phyloP scores from a whole-genome alignment of 37 sponge, comb jelly and placozoan genomes.

The Petrosia ficiformis region DNA sequence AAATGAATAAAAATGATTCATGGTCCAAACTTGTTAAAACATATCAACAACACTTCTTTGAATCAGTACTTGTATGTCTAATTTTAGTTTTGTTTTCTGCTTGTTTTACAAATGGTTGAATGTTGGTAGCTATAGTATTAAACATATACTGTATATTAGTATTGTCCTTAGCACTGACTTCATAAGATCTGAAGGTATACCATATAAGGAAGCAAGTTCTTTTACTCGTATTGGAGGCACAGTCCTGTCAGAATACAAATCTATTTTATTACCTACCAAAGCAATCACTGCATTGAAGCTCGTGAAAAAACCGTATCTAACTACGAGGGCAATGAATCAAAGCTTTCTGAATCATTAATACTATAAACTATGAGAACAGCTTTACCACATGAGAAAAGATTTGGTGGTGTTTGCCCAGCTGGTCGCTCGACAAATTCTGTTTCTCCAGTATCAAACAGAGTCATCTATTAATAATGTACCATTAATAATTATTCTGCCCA shows the following conservation, averaged over 20 bases:
- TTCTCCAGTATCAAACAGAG: slow-evolving; percentile 73
- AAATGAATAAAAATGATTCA: too few species aligned
- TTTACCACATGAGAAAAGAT: slow-evolving; percentile 71
- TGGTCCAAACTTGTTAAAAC: too few species aligned
- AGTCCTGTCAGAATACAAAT: slow-evolving; percentile 23
- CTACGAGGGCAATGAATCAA: slow-evolving; percentile 68
- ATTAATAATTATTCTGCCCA: too few species aligned
- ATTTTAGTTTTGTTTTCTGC: background rate
- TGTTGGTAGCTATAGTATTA: slow-evolving; percentile 44
- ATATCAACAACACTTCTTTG: too few species aligned
- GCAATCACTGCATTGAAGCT: slow-evolving; percentile 18
- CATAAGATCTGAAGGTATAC: slow-evolving; percentile 52
- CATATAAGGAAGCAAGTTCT: slow-evolving; percentile 39
- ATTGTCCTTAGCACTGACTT: slow-evolving; percentile 50
- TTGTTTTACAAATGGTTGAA: slow-evolving; percentile 36
- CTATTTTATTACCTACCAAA: slow-evolving; percentile 70
- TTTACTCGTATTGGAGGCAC: slow-evolving; percentile 17
- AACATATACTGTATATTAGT: slow-evolving; percentile 58
- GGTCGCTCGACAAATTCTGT: slow-evolving; percentile 68
- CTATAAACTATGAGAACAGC: slow-evolving; percentile 61
- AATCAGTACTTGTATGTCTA: too few species aligned
- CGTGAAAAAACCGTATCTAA: slow-evolving; percentile 47
- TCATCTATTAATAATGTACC: too few species aligned
- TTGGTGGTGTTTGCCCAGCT: slow-evolving; percentile 73
- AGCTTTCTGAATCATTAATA: slow-evolving; percentile 64